These are phyloP conservation scores for Leptodactylus fuscus DNA, from an alignment of 2,113 vertebrate genomes.

Conservation along the genomic window DNA sequence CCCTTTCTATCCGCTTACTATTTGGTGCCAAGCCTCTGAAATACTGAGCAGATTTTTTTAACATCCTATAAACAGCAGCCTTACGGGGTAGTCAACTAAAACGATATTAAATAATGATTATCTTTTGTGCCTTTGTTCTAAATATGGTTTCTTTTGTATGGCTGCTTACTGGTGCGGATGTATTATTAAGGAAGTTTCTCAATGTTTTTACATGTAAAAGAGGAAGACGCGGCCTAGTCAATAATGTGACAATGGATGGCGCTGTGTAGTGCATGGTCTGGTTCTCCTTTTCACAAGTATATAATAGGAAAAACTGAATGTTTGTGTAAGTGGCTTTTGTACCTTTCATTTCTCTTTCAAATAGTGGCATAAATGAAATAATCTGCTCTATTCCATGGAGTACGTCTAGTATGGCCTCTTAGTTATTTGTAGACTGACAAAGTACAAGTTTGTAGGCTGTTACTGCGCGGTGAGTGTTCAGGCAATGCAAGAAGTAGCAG, in stretches of 20 bases:
- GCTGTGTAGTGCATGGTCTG: neutral
- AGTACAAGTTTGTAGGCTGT: too few species aligned
- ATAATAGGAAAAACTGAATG: neutral
- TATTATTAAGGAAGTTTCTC: neutral
- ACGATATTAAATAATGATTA: too few species aligned
- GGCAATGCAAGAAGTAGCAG: too few species aligned
- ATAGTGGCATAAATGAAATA: too few species aligned
- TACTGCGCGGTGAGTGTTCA: too few species aligned
- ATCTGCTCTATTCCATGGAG: too few species aligned
- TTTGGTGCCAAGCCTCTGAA: neutral
- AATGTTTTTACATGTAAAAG: neutral
- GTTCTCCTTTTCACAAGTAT: neutral
- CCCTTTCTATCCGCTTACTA: neutral
- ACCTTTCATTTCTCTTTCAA: neutral
- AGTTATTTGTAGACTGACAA: too few species aligned
- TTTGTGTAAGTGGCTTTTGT: neutral
- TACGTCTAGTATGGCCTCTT: too few species aligned
- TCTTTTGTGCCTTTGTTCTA: neutral
- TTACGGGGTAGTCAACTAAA: too few species aligned
- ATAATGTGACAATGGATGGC: neutral
- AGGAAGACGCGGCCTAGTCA: neutral
- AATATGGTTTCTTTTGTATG: neutral
- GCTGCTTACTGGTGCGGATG: neutral
- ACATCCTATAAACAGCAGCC: neutral
- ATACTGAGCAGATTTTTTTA: neutral